Base-by-base conservation (phyloP, 2,888 invertebrate species). In the Podabrus alpinus region DNA sequence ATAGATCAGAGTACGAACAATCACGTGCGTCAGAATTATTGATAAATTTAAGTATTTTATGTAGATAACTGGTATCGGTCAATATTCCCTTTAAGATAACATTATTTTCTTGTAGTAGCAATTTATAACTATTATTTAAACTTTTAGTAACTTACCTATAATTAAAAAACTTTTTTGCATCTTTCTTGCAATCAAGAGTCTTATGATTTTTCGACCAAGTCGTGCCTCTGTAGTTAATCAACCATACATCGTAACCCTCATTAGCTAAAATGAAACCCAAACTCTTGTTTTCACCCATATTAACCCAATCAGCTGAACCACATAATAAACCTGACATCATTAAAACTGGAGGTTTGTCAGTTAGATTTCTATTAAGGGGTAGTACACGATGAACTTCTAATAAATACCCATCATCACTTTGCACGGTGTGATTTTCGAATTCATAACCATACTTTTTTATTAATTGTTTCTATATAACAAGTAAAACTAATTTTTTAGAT, bases 261-360 rank as follows among this genome's bases (percentile, higher is more conserved):
- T 89, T 88, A 2, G 88, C 86, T 29, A 89, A 79, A 21, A 86
- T 74, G 71, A 85, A 88, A 0, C 83, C 88, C 7, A 91, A 83
- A 74, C 89, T 88, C 83, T 92, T 91, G 24, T 88, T 84, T 0
- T 89, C 92, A 9, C 93, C 92, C 71, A 92, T 88, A 13, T 93
- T 86, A 1, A 95, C 88, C 93, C 93, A 96, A 84, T 93, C 92
- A 0, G 92, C 91, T 0, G 94, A 93, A 80, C 92, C 92, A 15
- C 91, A 91, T 0, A 94, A 87, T 3, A 96, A 86, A 0, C 96
- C 96, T 82, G 95, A 95, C 82, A 94, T 93, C 29, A 95, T 84
- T 71, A 94, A 87, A 73, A 92, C 92, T 13, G 89, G 93, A 80
- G 81, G 88, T 81, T 79, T 82, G 11, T 81, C 90, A 78, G 85